Evolutionary conservation across 92 coral and sea anemone genomes (phyloP), one percentile per base, ranked within the genome.

Genomic region (Montipora capitata): DNA sequence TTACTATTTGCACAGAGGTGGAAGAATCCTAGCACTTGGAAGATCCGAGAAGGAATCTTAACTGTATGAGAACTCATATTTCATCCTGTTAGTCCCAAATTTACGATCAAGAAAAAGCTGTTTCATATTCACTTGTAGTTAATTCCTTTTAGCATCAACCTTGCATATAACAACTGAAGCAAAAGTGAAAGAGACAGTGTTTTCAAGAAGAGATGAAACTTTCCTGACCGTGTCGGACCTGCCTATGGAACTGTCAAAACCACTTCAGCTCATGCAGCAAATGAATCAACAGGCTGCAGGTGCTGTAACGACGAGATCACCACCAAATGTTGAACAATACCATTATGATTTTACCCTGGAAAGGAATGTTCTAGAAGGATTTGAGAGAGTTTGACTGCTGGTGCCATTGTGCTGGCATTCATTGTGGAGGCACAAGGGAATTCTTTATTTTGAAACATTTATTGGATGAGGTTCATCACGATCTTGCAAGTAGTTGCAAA

Each of bases 281-380:
- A 12, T 75, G 4, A 76, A 67, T 77, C 78, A 51, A 85, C 49
- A 10, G 18, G 56, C 54, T 44, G 14, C 76, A 40, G 77, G 67
- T 52, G 70, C 63, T 59, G 10, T 27, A 27, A 27, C 39, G 48
- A 70, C 68, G 43, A 52, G 76, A 85, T 62, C 88, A 10, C n/a
- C 48, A 43, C 80, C 80, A 7, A 79, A 93, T 40, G 78, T 93
- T 52, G 94, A 87, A 73, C 88, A 88, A 15, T 92, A 80, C 72
- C 43, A 82, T 8, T 96, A 94, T 77, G 95, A 96, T 69, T 96
- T 96, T 87, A 74, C 78, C 20, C 48, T 94, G 40, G 99, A 96
- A 78, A 92, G 84, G 81, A 82, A 93, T 39, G 92, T 95, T n/a
- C 12, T 83, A 42, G 61, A 70, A n/a, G 59, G 79, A 44, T 20